phyloP scores from a whole-genome alignment of 2,888 invertebrate genomes.

The Cheilosia soror region DNA sequence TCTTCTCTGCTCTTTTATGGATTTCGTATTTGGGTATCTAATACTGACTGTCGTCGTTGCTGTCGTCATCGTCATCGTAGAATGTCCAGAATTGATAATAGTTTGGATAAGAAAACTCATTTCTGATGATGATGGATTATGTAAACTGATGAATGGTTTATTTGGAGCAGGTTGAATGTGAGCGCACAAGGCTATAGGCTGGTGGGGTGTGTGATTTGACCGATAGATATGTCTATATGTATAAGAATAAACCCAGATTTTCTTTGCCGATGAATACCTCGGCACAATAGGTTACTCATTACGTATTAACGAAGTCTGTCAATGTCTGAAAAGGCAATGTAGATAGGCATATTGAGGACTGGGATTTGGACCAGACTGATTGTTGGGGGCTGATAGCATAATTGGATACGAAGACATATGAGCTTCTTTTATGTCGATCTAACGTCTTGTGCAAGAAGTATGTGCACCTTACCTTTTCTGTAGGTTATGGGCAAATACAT shows the following conservation, averaged over 20 bases:
- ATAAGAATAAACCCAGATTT: constrained; percentile 35
- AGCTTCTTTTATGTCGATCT: background rate
- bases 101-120: constrained; percentile 74
- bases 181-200: constrained; percentile 17
- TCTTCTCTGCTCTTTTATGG: constrained; percentile 45
- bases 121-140: constrained; percentile 74
- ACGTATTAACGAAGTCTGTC: constrained; percentile 59
- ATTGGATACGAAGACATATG: constrained; percentile 1
- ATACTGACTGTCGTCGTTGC: constrained; percentile 29
- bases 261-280: constrained; percentile 54
- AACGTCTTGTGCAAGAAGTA: constrained; percentile 18
- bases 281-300: constrained; percentile 65
- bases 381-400: constrained; percentile 5
- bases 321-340: constrained; percentile 26
- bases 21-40: constrained; percentile 68
- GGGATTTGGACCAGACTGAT: constrained; percentile 17
- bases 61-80: constrained; percentile 42
- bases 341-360: constrained; percentile 10
- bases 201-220: constrained; percentile 25
- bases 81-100: constrained; percentile 71
- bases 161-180: constrained; percentile 55
- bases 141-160: constrained; percentile 74
- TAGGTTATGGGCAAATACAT: background rate
- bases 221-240: background rate
- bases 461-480: constrained; percentile 26